Conservation (phyloP, 1,140 invertebrate genomes). For the Penaeus vannamei region DNA sequence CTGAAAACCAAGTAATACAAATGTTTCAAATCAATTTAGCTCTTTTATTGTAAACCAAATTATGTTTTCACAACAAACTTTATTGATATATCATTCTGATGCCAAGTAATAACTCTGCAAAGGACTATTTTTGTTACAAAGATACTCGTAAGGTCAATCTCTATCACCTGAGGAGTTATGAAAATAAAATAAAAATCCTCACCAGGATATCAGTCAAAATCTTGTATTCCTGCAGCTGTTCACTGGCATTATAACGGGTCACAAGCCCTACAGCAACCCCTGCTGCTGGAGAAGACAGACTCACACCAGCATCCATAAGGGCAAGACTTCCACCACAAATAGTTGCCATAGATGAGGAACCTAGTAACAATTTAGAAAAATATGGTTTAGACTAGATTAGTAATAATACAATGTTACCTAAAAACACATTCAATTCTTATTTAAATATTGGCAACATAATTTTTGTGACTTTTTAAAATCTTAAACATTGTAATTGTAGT, state of each 20-base stretch:
- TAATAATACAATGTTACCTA: too few relatives aligned
- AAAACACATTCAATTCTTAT: too few relatives aligned
- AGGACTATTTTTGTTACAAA: background rate
- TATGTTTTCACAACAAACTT: too few relatives aligned
- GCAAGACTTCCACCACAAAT: slow-evolving; percentile 96
- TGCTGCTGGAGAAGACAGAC: slow-evolving; percentile 84
- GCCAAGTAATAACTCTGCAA: too few relatives aligned
- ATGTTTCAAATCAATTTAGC: too few relatives aligned
- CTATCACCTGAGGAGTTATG: background rate
- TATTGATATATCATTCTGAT: too few relatives aligned
- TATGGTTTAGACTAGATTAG: too few relatives aligned
- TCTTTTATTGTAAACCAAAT: too few relatives aligned
- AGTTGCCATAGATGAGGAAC: slow-evolving; percentile 96
- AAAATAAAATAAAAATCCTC: background rate
- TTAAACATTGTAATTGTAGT: too few relatives aligned
- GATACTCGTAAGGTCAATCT: background rate
- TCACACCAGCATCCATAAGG: slow-evolving; percentile 95
- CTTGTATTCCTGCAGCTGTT: slow-evolving; percentile 80
- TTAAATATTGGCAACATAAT: too few relatives aligned
- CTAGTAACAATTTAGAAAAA: slow-evolving; percentile 71
- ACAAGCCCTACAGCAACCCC: slow-evolving; percentile 96
- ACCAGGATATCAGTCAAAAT: slow-evolving; percentile 92
- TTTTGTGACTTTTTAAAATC: too few relatives aligned
- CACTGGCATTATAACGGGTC: slow-evolving; percentile 73
- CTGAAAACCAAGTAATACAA: too few relatives aligned